Base-by-base conservation (phyloP, 2,113 vertebrate species). In the Ctenomys sociabilis region DNA sequence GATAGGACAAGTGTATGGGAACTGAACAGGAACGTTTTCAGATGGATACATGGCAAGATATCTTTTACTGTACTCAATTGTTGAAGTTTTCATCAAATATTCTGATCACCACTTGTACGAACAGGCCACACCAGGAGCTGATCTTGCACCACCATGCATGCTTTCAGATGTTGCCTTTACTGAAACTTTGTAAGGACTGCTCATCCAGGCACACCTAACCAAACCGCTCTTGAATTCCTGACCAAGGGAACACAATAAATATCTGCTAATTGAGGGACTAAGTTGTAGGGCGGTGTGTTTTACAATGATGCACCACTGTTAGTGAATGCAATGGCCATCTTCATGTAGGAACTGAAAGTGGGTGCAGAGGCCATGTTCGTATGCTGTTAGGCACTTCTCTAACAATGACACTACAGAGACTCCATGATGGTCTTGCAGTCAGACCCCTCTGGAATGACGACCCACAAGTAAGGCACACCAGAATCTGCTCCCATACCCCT, bases 121-220 rank as follows among this genome's bases (percentile, higher is more conserved):
- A 30, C 11, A 4, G 17, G 32, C 6, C 57, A 40, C 1, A 1
- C 12, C 32, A 26, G 9, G 2, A 81, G 35, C 19, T 14, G 6
- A 32, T 49, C 37, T 11, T 12, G 24, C 43, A 49, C 21, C 24
- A 26, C 17, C 14, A 28, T 49, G 26, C 1, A 21, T 6, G 30
- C 49, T 22, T 93, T 45, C 32, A 30, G 4, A 30, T 24, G 30
- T 35, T 9, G 43, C 40, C 19, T 54, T 86, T 19, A 21, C 19
- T 54, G 10, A 35, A 52, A 37, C 30, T 28, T 12, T 13, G 40
- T 24, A 80, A 24, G 7, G 57, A 57, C 43, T 0, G 2, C 1
- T 61, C 32, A 57, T 13, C 30, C 28, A 89, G 12, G 70, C 9
- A 28, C 43, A 72, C 7, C 3, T 16, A 72, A 14, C 6, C 37